These are phyloP conservation scores for Drosophila sp. DNA, from an alignment of 1,140 invertebrate species.

Conservation along the genomic window DNA sequence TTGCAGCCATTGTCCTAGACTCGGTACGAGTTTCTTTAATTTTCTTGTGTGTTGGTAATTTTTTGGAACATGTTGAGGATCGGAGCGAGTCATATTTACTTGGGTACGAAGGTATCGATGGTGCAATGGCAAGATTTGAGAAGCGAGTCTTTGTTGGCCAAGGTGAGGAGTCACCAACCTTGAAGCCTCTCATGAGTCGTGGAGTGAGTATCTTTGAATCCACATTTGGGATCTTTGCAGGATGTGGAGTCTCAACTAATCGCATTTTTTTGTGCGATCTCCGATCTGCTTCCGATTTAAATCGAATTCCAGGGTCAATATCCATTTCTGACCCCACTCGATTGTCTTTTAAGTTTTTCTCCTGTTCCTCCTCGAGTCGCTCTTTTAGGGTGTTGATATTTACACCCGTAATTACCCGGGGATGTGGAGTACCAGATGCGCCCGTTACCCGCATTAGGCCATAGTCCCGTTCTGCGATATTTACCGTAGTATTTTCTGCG, in stretches of 20 bases:
- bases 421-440: slow-evolving; percentile 50
- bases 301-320: not conserved
- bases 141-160: too few species aligned
- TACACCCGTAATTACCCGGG: slow-evolving; percentile 7
- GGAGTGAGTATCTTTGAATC: too few species aligned
- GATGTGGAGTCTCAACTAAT: not conserved
- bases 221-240: not conserved
- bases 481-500: not conserved
- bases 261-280: not conserved
- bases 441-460: slow-evolving; percentile 37
- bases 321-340: not conserved
- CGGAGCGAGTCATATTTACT: not conserved
- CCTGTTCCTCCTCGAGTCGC: slow-evolving; percentile 29
- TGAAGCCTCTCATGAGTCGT: too few species aligned
- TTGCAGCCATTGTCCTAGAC: not conserved
- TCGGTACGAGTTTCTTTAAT: not conserved
- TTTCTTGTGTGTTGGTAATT: not conserved
- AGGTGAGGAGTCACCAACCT: too few species aligned
- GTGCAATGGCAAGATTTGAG: not conserved
- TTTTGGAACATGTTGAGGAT: not conserved
- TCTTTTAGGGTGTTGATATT: slow-evolving; percentile 20
- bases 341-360: not conserved
- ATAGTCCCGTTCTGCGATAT: slow-evolving; percentile 33
- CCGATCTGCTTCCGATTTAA: not conserved
- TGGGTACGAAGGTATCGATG: not conserved